Conservation (phyloP, 35 echinoderm and acorn worm genomes). For the Acanthaster planci region DNA sequence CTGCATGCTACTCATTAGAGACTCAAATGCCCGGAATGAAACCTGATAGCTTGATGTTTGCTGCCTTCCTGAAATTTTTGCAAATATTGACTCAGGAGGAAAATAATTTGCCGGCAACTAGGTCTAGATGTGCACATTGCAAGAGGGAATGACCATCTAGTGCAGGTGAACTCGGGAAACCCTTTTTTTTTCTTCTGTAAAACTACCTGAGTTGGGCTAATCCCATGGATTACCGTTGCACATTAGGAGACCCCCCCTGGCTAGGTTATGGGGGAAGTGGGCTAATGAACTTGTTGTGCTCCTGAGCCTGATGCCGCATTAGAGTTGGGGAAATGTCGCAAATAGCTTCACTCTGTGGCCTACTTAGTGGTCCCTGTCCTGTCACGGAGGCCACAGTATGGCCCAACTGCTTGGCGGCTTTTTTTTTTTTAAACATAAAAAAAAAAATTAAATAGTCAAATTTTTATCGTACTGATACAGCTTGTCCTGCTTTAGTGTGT, state of each 20-base stretch:
- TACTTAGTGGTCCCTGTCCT: neutral
- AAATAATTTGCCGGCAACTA: conserved; percentile 2
- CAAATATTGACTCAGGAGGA: conserved; percentile 15
- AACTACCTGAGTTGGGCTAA: neutral
- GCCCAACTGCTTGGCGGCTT: too few species aligned
- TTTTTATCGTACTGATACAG: too few species aligned
- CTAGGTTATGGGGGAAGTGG: neutral
- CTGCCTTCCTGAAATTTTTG: neutral
- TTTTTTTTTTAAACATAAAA: too few species aligned
- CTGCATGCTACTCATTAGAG: neutral
- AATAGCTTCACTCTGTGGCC: conserved; percentile 13
- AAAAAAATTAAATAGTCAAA: too few species aligned
- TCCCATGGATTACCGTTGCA: conserved; percentile 10
- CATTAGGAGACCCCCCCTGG: conserved; percentile 3
- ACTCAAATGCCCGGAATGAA: neutral
- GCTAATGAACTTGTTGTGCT: conserved; percentile 25
- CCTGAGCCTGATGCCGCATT: neutral
- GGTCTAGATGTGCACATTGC: neutral
- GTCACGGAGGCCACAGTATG: too few species aligned
- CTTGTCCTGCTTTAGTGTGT: too few species aligned
- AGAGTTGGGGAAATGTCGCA: neutral
- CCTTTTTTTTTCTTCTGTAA: neutral
- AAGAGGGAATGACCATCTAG: neutral
- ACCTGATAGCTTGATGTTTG: neutral
- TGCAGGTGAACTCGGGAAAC: neutral